Conservation (phyloP, 2,113 vertebrate genomes). For the Embiotoca jacksoni region DNA sequence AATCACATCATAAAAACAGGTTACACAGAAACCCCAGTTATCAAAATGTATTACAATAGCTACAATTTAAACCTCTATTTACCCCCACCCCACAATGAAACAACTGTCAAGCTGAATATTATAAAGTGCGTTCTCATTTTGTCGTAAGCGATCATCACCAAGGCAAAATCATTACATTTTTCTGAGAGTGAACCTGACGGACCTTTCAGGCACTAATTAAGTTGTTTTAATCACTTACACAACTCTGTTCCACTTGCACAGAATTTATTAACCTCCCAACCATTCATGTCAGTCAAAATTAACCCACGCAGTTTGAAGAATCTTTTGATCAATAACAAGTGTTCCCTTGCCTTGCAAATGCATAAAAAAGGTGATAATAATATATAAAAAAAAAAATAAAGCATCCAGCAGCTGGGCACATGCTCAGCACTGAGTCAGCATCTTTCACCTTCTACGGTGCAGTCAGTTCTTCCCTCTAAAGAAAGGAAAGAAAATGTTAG, state of each 20-base stretch:
- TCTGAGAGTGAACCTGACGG: constrained; percentile 14
- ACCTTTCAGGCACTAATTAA: constrained; percentile 60
- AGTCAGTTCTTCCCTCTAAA: constrained; percentile 73
- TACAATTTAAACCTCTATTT: constrained; percentile 25
- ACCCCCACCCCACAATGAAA: constrained; percentile 8
- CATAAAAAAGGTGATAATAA: constrained; percentile 36
- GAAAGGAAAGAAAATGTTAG: constrained; percentile 11
- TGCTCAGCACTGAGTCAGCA: constrained; percentile 69
- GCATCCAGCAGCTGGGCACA: constrained; percentile 36
- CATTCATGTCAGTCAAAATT: constrained; percentile 31
- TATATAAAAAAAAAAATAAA: constrained; percentile 39
- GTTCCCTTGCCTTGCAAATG: constrained; percentile 60
- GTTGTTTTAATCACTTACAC: constrained; percentile 29
- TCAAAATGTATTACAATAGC: constrained; percentile 52
- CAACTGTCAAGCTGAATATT: constrained; percentile 48
- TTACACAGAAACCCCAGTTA: constrained; percentile 65
- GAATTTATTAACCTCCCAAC: constrained; percentile 20
- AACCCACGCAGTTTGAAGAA: constrained; percentile 19
- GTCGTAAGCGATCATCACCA: constrained; percentile 42
- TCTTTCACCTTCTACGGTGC: constrained; percentile 51
- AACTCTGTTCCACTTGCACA: neutral
- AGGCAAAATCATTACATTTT: constrained; percentile 46
- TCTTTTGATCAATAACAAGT: constrained; percentile 26
- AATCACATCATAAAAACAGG: constrained; percentile 67
- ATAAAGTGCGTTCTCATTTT: constrained; percentile 74